Evolutionary conservation across 2,797 vertebrate genomes (phyloP).

Genomic region (Ibycter americanus): DNA sequence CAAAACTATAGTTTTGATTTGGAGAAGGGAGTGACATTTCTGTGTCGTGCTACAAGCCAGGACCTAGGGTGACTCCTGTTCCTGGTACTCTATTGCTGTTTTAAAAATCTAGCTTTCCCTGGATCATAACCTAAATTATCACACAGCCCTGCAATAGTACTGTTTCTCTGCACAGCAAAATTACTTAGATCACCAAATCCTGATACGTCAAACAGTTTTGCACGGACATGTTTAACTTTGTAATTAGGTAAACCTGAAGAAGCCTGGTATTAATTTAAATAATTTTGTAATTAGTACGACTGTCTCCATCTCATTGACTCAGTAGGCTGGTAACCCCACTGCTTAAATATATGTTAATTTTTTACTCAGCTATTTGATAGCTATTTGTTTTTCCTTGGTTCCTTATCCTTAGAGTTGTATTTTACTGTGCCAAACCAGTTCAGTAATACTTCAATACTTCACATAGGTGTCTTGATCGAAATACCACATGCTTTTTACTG

Average conservation of each 20-base stretch:
- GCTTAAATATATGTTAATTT: not conserved
- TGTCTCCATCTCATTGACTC: not conserved
- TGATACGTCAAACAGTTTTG: not conserved
- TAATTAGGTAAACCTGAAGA: not conserved
- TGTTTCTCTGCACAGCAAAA: not conserved
- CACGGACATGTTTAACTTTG: not conserved
- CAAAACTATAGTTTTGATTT: not conserved
- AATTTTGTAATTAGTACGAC: not conserved
- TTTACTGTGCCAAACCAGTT: not conserved
- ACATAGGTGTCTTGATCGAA: not conserved
- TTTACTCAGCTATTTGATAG: not conserved
- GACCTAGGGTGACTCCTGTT: not conserved
- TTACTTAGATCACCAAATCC: not conserved
- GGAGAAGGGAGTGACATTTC: not conserved
- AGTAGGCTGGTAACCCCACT: not conserved
- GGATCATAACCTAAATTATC: not conserved
- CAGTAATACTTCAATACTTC: not conserved
- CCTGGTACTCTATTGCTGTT: not conserved
- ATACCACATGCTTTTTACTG: not conserved
- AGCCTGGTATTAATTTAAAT: not conserved
- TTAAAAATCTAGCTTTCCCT: not conserved
- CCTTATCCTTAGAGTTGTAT: not conserved
- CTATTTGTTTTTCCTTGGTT: not conserved
- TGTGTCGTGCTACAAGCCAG: not conserved
- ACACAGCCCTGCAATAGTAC: not conserved